Conservation (phyloP, 2,113 vertebrate species). For the Casuarius casuarius region DNA sequence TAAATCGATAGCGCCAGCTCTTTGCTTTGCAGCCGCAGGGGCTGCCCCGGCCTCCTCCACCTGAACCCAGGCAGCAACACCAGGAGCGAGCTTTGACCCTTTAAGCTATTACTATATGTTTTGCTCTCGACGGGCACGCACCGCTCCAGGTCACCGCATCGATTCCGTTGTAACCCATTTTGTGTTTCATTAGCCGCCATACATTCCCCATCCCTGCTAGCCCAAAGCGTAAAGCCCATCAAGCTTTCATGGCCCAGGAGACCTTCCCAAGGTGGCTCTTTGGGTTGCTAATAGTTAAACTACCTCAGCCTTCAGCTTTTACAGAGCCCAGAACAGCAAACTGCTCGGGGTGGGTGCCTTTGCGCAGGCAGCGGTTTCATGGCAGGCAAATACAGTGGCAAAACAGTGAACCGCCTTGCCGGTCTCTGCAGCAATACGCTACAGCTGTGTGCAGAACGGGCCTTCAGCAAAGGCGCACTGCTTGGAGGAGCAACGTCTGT, state of each 20-base stretch:
- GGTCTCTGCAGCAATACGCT: conserved; percentile 6
- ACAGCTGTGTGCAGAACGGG: neutral
- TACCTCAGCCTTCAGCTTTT: neutral
- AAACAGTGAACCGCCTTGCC: conserved; percentile 39
- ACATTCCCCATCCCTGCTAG: neutral
- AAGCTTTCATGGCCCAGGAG: neutral
- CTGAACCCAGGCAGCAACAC: neutral
- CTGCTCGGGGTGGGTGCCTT: neutral
- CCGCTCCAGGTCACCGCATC: neutral
- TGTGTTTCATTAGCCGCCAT: neutral
- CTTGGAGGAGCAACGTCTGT: neutral
- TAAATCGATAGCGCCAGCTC: neutral
- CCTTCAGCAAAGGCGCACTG: conserved; percentile 4
- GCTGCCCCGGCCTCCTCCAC: neutral
- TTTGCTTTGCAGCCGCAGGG: neutral
- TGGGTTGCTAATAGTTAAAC: neutral
- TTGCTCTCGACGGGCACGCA: neutral
- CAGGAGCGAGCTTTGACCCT: neutral
- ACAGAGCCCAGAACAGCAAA: neutral
- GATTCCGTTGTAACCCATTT: neutral
- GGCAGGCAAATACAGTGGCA: conserved; percentile 24
- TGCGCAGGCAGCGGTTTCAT: neutral
- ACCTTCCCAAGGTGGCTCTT: neutral
- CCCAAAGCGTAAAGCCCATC: neutral
- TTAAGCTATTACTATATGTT: neutral